A percentile compares a stretch with the other conserved stretches of the same genome.
Evolutionary conservation across 1,140 invertebrate genomes (phyloP).

Genomic region (Drosophila dunni): DNA sequence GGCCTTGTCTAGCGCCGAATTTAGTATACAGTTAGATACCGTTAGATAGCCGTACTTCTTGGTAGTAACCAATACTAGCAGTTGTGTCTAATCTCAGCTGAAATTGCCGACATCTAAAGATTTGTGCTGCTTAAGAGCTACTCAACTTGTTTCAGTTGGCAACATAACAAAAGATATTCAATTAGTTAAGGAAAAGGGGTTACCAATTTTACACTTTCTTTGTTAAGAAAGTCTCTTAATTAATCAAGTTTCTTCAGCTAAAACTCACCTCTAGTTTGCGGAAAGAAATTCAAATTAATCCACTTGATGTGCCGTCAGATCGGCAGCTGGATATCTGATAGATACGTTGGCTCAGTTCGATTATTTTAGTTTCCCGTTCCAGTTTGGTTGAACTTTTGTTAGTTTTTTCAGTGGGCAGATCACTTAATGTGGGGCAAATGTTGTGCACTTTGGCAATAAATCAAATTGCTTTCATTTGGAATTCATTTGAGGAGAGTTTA

Average conservation of each 20-base stretch:
- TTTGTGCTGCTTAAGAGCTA: neutral
- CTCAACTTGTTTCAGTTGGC: too few species aligned
- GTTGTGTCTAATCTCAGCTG: neutral
- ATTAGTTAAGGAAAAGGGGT: too few species aligned
- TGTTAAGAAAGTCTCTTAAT: too few species aligned
- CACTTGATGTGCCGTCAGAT: constrained; percentile 64
- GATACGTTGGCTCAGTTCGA: constrained; percentile 19
- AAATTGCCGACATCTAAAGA: neutral
- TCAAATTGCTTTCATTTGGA: constrained; percentile 52
- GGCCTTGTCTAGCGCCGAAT: constrained; percentile 16
- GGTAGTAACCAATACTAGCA: constrained; percentile 12
- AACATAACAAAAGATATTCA: too few species aligned
- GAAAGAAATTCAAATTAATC: constrained; percentile 73
- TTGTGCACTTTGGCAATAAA: constrained; percentile 58
- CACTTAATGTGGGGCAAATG: constrained; percentile 49
- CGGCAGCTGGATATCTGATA: constrained; percentile 37
- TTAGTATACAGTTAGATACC: constrained; percentile 8
- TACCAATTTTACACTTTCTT: too few species aligned
- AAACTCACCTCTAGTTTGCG: constrained; percentile 62
- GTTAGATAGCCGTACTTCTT: neutral
- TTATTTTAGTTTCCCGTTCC: constrained; percentile 2
- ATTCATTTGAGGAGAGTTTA: constrained; percentile 33
- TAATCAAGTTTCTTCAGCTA: neutral
- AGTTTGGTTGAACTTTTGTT: constrained; percentile 33
- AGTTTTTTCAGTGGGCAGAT: constrained; percentile 15